These are phyloP conservation scores for Hipparchia semele DNA, from an alignment of 2,888 invertebrate genomes.

Conservation along the genomic window DNA sequence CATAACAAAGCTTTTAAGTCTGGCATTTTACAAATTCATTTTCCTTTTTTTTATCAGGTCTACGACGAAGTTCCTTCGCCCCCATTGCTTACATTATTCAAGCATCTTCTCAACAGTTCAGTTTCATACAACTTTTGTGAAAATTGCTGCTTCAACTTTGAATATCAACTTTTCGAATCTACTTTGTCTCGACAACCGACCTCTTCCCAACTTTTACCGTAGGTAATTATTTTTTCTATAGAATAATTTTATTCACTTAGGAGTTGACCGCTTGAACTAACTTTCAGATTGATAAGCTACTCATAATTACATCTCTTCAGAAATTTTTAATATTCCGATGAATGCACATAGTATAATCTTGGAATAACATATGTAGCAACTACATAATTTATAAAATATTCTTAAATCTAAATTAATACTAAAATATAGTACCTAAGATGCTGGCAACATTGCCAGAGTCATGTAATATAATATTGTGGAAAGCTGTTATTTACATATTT, in stretches of 20 bases:
- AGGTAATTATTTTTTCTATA: slow-evolving; percentile 16
- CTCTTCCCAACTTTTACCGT: slow-evolving; percentile 15
- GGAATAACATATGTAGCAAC: no score
- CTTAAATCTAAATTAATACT: no score
- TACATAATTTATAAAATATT: no score
- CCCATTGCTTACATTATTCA: slow-evolving; percentile 57
- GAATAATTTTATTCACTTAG: slow-evolving; percentile 7
- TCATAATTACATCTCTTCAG: neutral
- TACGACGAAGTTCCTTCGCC: slow-evolving; percentile 25
- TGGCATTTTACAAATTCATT: slow-evolving; percentile 12
- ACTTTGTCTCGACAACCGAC: slow-evolving; percentile 49
- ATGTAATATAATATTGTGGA: no score
- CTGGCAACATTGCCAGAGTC: no score
- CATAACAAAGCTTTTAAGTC: neutral
- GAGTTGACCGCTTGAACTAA: neutral
- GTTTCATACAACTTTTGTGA: slow-evolving; percentile 59
- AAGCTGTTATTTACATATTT: no score
- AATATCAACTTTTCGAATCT: slow-evolving; percentile 61
- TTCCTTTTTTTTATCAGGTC: slow-evolving; percentile 35
- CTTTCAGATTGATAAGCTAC: neutral
- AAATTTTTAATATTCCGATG: neutral
- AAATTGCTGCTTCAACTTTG: slow-evolving; percentile 64
- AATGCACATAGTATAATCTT: no score
- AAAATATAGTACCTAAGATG: no score
- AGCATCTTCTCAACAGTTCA: slow-evolving; percentile 50